Percentiles rank a stretch among this genome's conserved stretches.
Conservation (phyloP, 2,113 vertebrate species). For the Butorides virescens region DNA sequence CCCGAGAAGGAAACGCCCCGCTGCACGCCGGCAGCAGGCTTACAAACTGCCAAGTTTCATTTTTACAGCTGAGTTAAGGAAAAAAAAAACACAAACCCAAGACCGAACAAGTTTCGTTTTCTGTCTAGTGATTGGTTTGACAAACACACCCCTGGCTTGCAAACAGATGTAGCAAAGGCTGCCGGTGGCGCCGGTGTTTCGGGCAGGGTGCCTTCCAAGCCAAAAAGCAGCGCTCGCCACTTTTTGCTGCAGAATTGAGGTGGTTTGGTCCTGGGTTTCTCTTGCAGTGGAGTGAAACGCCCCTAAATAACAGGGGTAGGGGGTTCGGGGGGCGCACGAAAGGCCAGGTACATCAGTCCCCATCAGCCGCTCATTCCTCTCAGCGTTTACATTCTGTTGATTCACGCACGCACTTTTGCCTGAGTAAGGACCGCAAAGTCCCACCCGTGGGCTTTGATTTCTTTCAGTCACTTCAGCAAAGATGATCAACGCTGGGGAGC, state of each 20-base stretch:
- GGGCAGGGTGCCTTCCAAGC: background rate
- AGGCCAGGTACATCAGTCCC: too few species aligned
- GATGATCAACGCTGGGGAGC: background rate
- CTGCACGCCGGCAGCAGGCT: background rate
- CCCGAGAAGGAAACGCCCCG: background rate
- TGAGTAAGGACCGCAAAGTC: background rate
- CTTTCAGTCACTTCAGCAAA: background rate
- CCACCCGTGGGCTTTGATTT: background rate
- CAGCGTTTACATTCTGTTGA: background rate
- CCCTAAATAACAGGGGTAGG: background rate
- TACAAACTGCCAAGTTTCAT: background rate
- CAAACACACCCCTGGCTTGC: background rate
- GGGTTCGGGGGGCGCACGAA: background rate
- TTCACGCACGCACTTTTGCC: background rate
- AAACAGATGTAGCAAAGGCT: background rate
- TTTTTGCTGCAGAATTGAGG: rapidly evolving
- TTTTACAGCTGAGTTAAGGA: background rate
- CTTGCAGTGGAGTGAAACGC: background rate
- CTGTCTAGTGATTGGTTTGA: background rate
- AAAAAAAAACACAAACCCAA: background rate
- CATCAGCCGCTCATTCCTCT: background rate
- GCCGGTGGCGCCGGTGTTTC: background rate
- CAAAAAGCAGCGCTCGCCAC: background rate
- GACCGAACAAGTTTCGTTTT: background rate
- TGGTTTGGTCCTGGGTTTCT: background rate